These are phyloP conservation scores for Athetis lepigone DNA, from an alignment of 2,888 invertebrate genomes.

Conservation along the genomic window DNA sequence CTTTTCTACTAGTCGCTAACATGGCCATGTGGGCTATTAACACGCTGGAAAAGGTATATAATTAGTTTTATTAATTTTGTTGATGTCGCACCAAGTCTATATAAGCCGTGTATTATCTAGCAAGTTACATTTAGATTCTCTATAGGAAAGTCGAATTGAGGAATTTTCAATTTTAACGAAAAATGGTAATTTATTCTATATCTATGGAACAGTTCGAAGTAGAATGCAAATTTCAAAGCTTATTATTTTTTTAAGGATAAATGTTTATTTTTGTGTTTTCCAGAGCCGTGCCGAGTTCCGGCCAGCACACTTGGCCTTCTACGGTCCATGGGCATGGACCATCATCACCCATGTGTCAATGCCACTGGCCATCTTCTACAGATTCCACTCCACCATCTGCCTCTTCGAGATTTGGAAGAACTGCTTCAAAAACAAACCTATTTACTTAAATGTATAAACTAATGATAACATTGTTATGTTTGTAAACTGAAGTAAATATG, in stretches of 20 bases:
- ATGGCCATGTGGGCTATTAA: slow-evolving; percentile 97
- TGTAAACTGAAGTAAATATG: not conserved
- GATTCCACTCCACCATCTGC: slow-evolving; percentile 97
- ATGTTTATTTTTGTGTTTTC: slow-evolving; percentile 26
- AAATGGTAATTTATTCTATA: too few species aligned
- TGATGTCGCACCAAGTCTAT: not conserved
- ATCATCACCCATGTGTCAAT: slow-evolving; percentile 97
- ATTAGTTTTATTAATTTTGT: not conserved
- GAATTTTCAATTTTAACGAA: too few species aligned
- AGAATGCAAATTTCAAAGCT: too few species aligned
- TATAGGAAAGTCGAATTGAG: too few species aligned
- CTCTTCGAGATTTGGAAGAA: slow-evolving; percentile 98
- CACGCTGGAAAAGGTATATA: slow-evolving; percentile 92
- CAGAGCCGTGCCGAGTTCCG: slow-evolving; percentile 95
- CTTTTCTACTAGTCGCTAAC: slow-evolving; percentile 95
- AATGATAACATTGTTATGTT: not conserved
- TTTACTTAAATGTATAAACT: slow-evolving; percentile 85
- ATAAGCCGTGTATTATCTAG: not conserved
- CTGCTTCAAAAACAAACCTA: slow-evolving; percentile 93
- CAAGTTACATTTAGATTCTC: too few species aligned
- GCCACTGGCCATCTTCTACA: slow-evolving; percentile 97
- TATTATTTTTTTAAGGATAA: too few species aligned
- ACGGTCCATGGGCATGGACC: slow-evolving; percentile 97
- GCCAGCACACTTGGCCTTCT: slow-evolving; percentile 95
- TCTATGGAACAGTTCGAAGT: not conserved